Percentiles rank a stretch among this genome's conserved stretches.
phyloP scores from a whole-genome alignment of 1,140 invertebrate genomes.

The Coelopa frigida region DNA sequence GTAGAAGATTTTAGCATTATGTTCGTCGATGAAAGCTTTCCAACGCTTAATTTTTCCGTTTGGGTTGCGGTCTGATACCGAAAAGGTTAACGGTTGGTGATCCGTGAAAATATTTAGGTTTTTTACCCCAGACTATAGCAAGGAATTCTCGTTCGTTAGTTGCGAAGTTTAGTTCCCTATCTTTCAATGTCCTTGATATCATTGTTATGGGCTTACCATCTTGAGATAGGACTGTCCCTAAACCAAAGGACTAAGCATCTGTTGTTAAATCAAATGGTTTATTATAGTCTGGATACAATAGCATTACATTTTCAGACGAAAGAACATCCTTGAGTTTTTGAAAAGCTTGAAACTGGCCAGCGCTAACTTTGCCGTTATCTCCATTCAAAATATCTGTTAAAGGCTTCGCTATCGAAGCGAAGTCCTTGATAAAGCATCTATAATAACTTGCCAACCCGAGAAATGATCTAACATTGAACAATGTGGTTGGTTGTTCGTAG shows the following conservation, averaged over 20 bases:
- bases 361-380: constrained; percentile 11
- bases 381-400: constrained; percentile 9
- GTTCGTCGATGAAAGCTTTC: constrained; percentile 10
- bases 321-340: constrained; percentile 40
- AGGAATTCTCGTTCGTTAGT: constrained; percentile 12
- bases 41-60: constrained; percentile 11
- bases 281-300: constrained; percentile 31
- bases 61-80: constrained; percentile 9
- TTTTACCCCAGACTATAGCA: constrained; percentile 5
- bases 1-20: constrained; percentile 20
- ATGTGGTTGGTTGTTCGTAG: constrained; percentile 12
- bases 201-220: constrained; percentile 16
- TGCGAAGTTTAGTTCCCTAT: constrained; percentile 5
- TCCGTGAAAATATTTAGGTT: constrained; percentile 11
- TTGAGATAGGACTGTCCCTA: constrained; percentile 37
- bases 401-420: constrained; percentile 12
- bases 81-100: constrained; percentile 12
- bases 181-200: constrained; percentile 11
- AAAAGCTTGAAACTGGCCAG: constrained; percentile 30
- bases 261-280: constrained; percentile 32
- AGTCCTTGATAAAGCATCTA: constrained; percentile 15
- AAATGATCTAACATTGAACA: constrained; percentile 13
- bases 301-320: constrained; percentile 39
- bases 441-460: constrained; percentile 15
- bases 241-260: constrained; percentile 23